Percentiles rank a stretch among this genome's conserved stretches.
Conservation (phyloP, 2,113 vertebrate genomes). For the Budorcas taxicolor region DNA sequence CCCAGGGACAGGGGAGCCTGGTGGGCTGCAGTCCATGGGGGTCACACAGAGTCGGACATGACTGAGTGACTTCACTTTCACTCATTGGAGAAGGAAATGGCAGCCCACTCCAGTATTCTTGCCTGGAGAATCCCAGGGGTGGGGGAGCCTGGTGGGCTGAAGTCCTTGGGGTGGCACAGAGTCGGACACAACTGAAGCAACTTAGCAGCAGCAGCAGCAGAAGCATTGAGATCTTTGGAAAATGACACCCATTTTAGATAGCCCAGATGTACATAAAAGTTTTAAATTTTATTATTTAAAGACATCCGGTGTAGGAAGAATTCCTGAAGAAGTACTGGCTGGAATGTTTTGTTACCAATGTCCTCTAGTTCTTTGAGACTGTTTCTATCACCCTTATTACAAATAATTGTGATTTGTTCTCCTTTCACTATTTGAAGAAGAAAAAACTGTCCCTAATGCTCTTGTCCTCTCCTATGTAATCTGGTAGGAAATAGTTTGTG, state of each 20-base stretch:
- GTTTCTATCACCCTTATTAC: neutral
- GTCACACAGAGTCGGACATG: too few species aligned
- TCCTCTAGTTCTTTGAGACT: neutral
- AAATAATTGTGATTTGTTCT: neutral
- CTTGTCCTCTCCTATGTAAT: neutral
- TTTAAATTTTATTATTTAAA: neutral
- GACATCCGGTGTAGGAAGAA: neutral
- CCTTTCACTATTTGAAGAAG: neutral
- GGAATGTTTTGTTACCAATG: neutral
- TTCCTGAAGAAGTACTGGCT: neutral
- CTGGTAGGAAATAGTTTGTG: neutral
- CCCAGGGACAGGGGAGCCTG: too few species aligned
- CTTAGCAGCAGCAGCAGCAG: neutral
- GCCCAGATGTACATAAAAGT: neutral
- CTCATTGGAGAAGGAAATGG: too few species aligned
- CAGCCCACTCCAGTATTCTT: too few species aligned
- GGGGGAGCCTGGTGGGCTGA: too few species aligned
- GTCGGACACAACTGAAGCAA: neutral
- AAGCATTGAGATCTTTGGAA: neutral
- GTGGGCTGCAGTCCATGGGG: too few species aligned
- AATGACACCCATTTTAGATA: constrained; percentile 3
- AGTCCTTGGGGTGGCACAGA: too few species aligned
- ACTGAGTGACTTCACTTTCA: too few species aligned
- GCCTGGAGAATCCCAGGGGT: too few species aligned
- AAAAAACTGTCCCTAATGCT: neutral